Conservation (phyloP, 2,113 vertebrate species). For the Romanogobio albipinnatus region DNA sequence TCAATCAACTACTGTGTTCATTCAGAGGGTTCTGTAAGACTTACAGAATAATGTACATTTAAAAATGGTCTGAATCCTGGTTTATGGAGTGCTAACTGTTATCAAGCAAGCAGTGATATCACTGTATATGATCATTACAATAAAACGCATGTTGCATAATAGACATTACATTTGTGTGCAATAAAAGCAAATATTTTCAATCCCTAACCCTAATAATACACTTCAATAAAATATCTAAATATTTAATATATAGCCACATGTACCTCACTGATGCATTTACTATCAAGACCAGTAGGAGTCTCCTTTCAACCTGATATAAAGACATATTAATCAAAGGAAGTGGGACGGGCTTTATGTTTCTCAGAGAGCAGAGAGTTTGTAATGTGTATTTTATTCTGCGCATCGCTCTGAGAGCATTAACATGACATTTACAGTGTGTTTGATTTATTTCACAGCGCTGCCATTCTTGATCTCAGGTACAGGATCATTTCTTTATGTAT, state of each 20-base stretch:
- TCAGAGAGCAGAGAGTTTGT: not conserved
- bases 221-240: not conserved
- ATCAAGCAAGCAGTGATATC: not conserved
- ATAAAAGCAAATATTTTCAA: not conserved
- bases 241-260: not conserved
- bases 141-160: not conserved
- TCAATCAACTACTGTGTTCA: not conserved
- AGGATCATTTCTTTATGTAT: not conserved
- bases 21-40: not conserved
- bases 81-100: not conserved
- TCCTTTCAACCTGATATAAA: not conserved
- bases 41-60: too few relatives aligned
- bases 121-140: not conserved
- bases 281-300: constrained; percentile 11
- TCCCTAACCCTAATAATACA: not conserved
- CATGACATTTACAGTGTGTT: not conserved
- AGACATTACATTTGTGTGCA: not conserved
- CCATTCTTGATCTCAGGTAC: constrained; percentile 12
- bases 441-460: not conserved
- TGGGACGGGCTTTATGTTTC: not conserved
- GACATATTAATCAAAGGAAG: not conserved
- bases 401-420: not conserved
- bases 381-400: not conserved
- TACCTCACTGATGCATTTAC: not conserved
- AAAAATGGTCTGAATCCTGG: not conserved